phyloP scores from a whole-genome alignment of 2,113 vertebrate genomes.

The Sebastes schlegelii region DNA sequence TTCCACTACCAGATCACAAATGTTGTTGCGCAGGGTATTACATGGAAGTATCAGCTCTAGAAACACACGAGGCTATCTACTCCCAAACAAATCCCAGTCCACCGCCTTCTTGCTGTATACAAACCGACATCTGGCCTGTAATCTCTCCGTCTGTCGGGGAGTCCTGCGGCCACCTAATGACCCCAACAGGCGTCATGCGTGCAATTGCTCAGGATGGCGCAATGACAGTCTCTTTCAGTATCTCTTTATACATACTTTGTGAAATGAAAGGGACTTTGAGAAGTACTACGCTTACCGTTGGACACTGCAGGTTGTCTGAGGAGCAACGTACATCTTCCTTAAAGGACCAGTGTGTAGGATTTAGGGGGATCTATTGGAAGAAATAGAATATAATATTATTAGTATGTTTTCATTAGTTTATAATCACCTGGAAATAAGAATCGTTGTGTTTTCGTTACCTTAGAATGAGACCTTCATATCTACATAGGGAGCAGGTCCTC shows the following conservation, averaged over 20 bases:
- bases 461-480: too few relatives aligned
- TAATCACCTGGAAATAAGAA: too few relatives aligned
- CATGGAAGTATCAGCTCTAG: slow-evolving; percentile 67
- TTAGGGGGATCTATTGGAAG: too few relatives aligned
- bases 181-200: slow-evolving; percentile 78
- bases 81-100: slow-evolving; percentile 77
- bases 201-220: slow-evolving; percentile 73
- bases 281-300: slow-evolving; percentile 22
- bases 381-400: too few relatives aligned
- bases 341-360: too few relatives aligned
- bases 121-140: slow-evolving; percentile 77
- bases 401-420: too few relatives aligned
- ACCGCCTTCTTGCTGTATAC: slow-evolving; percentile 77
- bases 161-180: slow-evolving; percentile 81
- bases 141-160: slow-evolving; percentile 79
- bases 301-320: slow-evolving; percentile 30
- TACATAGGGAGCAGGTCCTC: too few relatives aligned
- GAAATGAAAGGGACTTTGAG: slow-evolving; percentile 69
- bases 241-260: slow-evolving; percentile 69
- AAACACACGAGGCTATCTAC: slow-evolving; percentile 70
- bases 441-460: too few relatives aligned
- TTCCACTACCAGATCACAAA: slow-evolving; percentile 24
- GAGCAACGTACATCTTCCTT: slow-evolving; percentile 15
- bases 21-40: slow-evolving; percentile 49
- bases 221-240: slow-evolving; percentile 75